These are phyloP conservation scores for Pocota personata DNA, from an alignment of 2,888 invertebrate genomes.

Conservation along the genomic window DNA sequence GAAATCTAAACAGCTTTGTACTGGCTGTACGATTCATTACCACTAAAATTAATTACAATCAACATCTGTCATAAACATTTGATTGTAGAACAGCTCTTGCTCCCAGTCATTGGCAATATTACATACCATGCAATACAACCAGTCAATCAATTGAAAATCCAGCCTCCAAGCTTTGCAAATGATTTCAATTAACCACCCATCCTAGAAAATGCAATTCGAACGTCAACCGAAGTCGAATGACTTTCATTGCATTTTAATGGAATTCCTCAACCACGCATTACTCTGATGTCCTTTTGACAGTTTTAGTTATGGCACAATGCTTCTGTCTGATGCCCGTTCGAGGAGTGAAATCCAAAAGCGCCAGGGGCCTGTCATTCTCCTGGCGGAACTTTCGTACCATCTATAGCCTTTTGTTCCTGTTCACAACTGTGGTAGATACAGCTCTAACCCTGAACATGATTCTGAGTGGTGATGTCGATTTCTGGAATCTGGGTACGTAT, in stretches of 20 bases:
- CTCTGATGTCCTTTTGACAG: conserved; percentile 65
- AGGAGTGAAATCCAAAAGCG: conserved; percentile 76
- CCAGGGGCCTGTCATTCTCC: conserved; percentile 80
- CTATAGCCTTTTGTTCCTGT: conserved; percentile 77
- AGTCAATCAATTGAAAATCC: background rate
- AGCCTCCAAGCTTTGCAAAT: background rate
- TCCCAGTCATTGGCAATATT: background rate
- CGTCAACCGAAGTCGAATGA: background rate
- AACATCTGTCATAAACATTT: background rate
- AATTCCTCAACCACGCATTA: background rate
- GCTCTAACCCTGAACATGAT: conserved; percentile 76
- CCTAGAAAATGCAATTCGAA: background rate
- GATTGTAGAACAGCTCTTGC: background rate
- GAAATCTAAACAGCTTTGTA: no score
- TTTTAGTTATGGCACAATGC: conserved; percentile 79
- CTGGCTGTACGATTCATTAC: background rate
- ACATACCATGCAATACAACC: background rate
- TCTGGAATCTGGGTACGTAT: conserved; percentile 78
- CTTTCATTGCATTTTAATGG: background rate
- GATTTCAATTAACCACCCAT: background rate
- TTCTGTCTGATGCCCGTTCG: conserved; percentile 80
- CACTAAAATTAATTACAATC: background rate
- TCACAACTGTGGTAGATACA: conserved; percentile 76
- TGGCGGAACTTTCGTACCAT: conserved; percentile 78
- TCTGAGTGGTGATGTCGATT: conserved; percentile 75